A percentile compares a stretch with the other conserved stretches of the same genome.
Evolutionary conservation across 2,113 vertebrate species (phyloP).

Genomic region (Calonectris borealis): DNA sequence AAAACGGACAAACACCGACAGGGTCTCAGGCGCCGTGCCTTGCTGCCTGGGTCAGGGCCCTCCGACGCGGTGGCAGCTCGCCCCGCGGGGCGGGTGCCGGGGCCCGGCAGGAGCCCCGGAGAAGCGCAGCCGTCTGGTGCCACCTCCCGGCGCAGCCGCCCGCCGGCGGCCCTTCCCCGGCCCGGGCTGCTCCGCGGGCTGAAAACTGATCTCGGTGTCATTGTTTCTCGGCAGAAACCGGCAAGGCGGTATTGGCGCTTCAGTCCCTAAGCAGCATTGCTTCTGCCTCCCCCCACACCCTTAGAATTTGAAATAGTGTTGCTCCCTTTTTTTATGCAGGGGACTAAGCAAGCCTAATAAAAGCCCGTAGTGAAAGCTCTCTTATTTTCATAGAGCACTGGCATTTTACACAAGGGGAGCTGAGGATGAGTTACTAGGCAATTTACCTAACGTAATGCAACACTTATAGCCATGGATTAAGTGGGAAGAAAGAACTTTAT

Average conservation of each 20-base stretch:
- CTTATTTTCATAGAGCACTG: not conserved
- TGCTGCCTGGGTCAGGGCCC: not conserved
- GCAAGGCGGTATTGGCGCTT: accelerated
- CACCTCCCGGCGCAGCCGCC: conserved; percentile 61
- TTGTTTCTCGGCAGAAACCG: not conserved
- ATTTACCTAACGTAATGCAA: not conserved
- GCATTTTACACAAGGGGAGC: not conserved
- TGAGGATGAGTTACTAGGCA: not conserved
- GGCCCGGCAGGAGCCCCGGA: too few relatives aligned
- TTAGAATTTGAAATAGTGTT: accelerated
- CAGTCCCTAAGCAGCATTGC: accelerated
- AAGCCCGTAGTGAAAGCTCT: not conserved
- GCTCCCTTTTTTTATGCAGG: not conserved
- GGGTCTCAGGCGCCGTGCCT: not conserved
- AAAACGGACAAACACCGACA: not conserved
- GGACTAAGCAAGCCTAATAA: not conserved
- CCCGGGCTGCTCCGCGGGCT: not conserved
- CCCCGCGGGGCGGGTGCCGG: not conserved
- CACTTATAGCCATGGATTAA: not conserved
- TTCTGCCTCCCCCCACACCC: too few relatives aligned
- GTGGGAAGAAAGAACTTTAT: not conserved
- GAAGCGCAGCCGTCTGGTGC: conserved; percentile 56
- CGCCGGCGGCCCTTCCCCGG: not conserved
- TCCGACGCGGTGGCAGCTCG: not conserved
- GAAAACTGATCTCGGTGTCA: accelerated